These are phyloP conservation scores for Valencia hispanica DNA, from an alignment of 2,797 vertebrate genomes.

Conservation along the genomic window DNA sequence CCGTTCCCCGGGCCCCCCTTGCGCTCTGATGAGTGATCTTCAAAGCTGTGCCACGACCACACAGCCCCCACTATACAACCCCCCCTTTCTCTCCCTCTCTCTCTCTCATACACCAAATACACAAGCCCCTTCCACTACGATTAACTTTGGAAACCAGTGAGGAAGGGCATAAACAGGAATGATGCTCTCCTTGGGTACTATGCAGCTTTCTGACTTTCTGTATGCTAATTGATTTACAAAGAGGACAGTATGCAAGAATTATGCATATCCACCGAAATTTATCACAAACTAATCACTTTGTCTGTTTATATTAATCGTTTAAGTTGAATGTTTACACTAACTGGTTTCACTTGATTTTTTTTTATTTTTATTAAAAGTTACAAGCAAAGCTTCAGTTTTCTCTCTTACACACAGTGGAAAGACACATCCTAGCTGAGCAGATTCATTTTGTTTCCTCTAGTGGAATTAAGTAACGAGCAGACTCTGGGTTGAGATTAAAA, in stretches of 20 bases:
- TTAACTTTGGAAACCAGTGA: conserved; percentile 71
- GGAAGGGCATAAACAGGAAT: conserved; percentile 67
- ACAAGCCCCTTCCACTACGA: conserved; percentile 72
- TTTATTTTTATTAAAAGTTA: not conserved
- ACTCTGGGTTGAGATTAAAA: conserved; percentile 21
- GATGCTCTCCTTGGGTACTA: conserved; percentile 19
- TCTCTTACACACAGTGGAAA: not conserved
- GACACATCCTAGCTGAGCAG: conserved; percentile 6
- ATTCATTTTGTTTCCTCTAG: not conserved
- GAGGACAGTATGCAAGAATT: not conserved
- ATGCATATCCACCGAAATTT: not conserved
- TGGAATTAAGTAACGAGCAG: conserved; percentile 37
- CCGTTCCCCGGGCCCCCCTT: conserved; percentile 69
- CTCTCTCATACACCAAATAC: conserved; percentile 45
- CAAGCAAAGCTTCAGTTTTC: too few species aligned
- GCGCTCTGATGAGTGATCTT: conserved; percentile 82
- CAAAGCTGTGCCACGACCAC: conserved; percentile 82
- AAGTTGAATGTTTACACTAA: not conserved
- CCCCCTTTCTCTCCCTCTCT: conserved; percentile 43
- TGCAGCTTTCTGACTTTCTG: not conserved
- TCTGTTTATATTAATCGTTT: not conserved
- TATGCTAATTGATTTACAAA: conserved; percentile 29
- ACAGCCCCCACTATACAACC: conserved; percentile 56
- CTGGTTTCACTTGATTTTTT: not conserved
- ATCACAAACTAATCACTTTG: not conserved